Conservation (phyloP, 2,113 vertebrate species). For the Phainopepla nitens region DNA sequence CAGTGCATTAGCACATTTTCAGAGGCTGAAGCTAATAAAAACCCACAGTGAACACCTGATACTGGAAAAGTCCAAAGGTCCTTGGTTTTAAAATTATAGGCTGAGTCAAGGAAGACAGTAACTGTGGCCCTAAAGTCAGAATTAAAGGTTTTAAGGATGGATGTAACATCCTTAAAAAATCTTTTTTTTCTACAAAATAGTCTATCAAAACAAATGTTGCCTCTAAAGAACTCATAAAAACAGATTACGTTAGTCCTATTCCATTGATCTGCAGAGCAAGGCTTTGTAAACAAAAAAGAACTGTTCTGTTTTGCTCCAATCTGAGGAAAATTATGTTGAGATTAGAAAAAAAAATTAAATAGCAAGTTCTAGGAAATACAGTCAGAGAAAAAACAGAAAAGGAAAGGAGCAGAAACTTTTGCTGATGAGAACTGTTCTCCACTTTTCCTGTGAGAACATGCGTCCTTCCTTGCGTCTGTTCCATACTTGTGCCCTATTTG, state of each 20-base stretch:
- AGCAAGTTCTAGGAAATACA: background rate
- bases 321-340: background rate
- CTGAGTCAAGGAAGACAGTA: background rate
- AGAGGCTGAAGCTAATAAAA: background rate
- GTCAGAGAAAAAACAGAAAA: background rate
- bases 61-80: background rate
- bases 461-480: background rate
- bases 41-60: background rate
- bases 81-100: background rate
- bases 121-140: background rate
- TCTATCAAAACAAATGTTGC: background rate
- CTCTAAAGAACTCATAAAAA: background rate
- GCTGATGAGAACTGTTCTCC: background rate
- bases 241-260: background rate
- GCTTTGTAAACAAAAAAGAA: background rate
- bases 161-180: background rate
- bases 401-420: background rate
- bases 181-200: background rate
- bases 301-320: background rate
- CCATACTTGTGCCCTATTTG: background rate
- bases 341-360: background rate
- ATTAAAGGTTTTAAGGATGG: background rate
- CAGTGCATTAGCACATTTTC: background rate
- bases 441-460: background rate
- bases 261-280: background rate